phyloP scores from a whole-genome alignment of 2,797 vertebrate species.

The Rhynchonycteris naso region DNA sequence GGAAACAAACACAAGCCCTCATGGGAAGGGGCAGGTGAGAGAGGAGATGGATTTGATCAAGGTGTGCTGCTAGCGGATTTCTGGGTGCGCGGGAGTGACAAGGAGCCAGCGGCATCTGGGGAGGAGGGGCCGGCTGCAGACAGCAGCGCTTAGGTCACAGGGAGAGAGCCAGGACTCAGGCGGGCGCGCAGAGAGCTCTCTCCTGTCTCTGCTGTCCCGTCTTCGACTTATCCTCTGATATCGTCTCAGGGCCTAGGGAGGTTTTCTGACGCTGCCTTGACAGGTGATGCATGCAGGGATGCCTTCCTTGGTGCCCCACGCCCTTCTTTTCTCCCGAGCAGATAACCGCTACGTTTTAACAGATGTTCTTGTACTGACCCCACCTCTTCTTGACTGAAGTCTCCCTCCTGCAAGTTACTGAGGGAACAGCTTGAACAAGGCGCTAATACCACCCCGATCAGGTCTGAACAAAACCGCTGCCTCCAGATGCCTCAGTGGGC shows the following conservation, averaged over 20 bases:
- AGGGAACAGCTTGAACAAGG: not conserved
- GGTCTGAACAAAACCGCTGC: too few relatives aligned
- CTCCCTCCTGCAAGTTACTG: not conserved
- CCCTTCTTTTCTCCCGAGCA: not conserved
- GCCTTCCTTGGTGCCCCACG: not conserved
- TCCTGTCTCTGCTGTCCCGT: slow-evolving; percentile 4
- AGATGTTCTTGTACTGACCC: not conserved
- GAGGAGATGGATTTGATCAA: slow-evolving; percentile 12
- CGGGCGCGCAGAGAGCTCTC: slow-evolving; percentile 33
- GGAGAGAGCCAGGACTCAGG: not conserved
- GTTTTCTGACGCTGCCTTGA: not conserved
- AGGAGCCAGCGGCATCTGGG: not conserved
- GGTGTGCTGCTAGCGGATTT: not conserved
- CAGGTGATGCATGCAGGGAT: not conserved
- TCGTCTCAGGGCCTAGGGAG: not conserved
- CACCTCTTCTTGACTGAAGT: not conserved
- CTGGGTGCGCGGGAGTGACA: slow-evolving; percentile 25
- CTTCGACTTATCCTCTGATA: not conserved
- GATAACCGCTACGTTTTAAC: not conserved
- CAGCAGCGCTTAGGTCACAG: slow-evolving; percentile 50
- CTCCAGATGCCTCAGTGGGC: not conserved
- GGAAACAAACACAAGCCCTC: not conserved
- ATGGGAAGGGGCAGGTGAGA: not conserved
- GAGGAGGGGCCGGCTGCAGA: slow-evolving; percentile 15
- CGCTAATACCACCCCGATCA: not conserved